A percentile compares a stretch with the other conserved stretches of the same genome.
These are phyloP conservation scores for Tachypleus tridentatus DNA, from an alignment of 1,140 invertebrate species.

Conservation along the genomic window DNA sequence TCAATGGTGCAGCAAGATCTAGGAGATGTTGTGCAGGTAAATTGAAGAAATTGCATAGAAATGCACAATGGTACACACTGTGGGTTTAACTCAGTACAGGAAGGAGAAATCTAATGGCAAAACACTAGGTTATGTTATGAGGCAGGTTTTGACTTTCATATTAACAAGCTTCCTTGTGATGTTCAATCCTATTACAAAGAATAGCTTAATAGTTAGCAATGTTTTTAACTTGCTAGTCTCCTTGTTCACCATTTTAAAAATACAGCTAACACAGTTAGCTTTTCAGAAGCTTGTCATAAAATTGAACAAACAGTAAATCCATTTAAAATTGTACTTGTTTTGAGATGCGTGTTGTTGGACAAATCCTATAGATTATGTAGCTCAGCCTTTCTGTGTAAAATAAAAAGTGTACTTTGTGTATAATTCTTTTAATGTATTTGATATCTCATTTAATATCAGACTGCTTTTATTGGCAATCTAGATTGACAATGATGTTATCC, in stretches of 20 bases:
- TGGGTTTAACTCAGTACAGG: neutral
- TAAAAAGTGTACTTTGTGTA: constrained; percentile 6
- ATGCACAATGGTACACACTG: neutral
- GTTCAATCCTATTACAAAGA: neutral
- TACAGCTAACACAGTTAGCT: too few relatives aligned
- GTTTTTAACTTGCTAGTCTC: too few relatives aligned
- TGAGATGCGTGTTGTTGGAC: neutral
- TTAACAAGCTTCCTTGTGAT: neutral
- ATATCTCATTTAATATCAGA: too few relatives aligned
- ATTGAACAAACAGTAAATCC: neutral
- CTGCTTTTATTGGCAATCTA: constrained; percentile 2
- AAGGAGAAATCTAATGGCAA: neutral
- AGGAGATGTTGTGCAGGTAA: constrained; percentile 39
- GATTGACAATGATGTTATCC: constrained; percentile 36
- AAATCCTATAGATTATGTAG: constrained; percentile 1
- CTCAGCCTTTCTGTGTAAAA: neutral
- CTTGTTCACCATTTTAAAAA: too few relatives aligned
- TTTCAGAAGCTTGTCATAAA: too few relatives aligned
- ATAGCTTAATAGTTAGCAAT: neutral
- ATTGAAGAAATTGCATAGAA: neutral
- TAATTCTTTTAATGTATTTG: constrained; percentile 6
- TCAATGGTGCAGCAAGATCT: constrained; percentile 40
- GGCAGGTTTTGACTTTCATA: neutral
- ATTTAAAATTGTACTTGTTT: neutral
- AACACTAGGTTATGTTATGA: neutral